Evolutionary conservation across 2,888 invertebrate species (phyloP), one percentile per base, ranked within the genome.

Genomic region (Zhengitettix transpicula): DNA sequence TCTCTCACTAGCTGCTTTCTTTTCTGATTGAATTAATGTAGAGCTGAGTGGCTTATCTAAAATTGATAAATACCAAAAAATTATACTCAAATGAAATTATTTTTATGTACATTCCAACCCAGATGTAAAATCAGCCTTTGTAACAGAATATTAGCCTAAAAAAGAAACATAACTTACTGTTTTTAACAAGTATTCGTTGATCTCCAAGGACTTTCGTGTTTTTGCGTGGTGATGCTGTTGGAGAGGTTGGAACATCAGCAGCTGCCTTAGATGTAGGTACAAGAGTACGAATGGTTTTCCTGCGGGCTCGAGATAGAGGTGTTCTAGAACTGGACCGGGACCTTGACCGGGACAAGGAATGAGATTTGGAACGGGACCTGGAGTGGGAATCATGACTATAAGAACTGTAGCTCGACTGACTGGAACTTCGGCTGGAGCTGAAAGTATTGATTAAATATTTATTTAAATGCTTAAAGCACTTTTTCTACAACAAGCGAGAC

Each of bases 1-100:
- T 56, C 85, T 78, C 67, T 84, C 63, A 57, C 57, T 79, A 52
- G 82, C 81, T 66, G 81, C 75, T 60, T 67, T 66, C 59, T 66
- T 66, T 54, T 67, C 67, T 44, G 65, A 62, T 9, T 56, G 57
- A 53, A 61, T 61, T 11, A 60, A 42, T 16, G 44, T 56, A 15
- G 61, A 52, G 9, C 51, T 17, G 5, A 55, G 51, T 17, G 56
- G 55, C 51, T 61, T 60, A 17, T 52, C 60, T 62, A 53, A 7
- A 52, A 53, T 28, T 10, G 9, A 57, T 16, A 17, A 58, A 40
- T 51, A 17, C 9, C 7, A 1, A 16, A 9, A 11, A 28, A 17
- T 12, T 28, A 12, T 2, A 53, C 28, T 16, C 3, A 28, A 12
- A 8, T 53, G 28, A 16, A 16, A 51, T 14, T 51, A 2, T 51